These are phyloP conservation scores for Spatulosminthurus flaviceps DNA, from an alignment of 2,888 invertebrate species.

Conservation along the genomic window DNA sequence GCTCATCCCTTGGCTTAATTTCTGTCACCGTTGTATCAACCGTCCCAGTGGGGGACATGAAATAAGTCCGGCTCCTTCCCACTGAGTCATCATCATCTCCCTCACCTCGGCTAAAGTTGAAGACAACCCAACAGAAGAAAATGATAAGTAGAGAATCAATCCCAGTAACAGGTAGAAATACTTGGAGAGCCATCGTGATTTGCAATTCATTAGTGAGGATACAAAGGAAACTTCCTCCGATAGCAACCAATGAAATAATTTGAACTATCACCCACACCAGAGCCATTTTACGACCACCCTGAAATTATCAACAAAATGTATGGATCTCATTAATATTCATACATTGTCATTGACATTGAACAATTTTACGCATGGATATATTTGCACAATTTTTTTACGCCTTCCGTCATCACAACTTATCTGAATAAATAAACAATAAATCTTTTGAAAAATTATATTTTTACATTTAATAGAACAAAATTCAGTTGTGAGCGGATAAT, in stretches of 20 bases:
- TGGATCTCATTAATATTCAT: background rate
- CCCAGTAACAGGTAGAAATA: conserved; percentile 60
- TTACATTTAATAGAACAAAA: too few relatives aligned
- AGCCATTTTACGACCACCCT: conserved; percentile 62
- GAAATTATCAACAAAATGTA: conserved; percentile 29
- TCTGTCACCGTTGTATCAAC: background rate
- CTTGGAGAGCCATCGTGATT: conserved; percentile 57
- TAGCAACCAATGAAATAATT: conserved; percentile 60
- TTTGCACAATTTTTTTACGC: too few relatives aligned
- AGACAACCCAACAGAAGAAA: conserved; percentile 62
- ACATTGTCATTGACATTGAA: background rate
- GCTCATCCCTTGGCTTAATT: background rate
- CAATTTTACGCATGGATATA: too few relatives aligned
- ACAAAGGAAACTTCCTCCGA: conserved; percentile 62
- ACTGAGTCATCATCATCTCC: conserved; percentile 19
- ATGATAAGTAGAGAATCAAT: conserved; percentile 61
- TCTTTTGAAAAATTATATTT: too few relatives aligned
- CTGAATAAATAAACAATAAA: too few relatives aligned
- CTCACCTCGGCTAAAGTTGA: conserved; percentile 52
- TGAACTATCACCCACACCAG: conserved; percentile 62
- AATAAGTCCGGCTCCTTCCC: conserved; percentile 21
- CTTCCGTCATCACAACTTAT: too few relatives aligned
- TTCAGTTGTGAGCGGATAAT: too few relatives aligned
- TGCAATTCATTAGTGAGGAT: conserved; percentile 63
- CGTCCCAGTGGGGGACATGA: conserved; percentile 32